Conservation (phyloP, 1,140 invertebrate genomes). For the Pogonus chalceus region DNA sequence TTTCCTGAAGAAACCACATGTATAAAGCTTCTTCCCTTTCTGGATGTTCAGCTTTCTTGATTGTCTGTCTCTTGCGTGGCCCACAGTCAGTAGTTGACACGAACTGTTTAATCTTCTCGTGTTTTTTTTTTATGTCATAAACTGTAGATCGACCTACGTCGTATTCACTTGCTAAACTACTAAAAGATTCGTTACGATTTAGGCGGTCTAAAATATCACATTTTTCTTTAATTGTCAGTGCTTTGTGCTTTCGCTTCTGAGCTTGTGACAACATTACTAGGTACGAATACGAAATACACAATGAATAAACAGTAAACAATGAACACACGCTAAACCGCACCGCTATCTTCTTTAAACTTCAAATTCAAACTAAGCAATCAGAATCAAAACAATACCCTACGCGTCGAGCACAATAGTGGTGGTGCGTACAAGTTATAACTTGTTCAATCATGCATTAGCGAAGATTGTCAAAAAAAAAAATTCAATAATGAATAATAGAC, state of each 20-base stretch:
- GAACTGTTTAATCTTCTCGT: slow-evolving; percentile 25
- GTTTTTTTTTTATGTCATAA: slow-evolving; percentile 18
- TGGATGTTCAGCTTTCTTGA: slow-evolving; percentile 29
- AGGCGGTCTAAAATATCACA: too few species aligned
- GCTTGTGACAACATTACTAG: slow-evolving; percentile 27
- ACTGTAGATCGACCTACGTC: slow-evolving; percentile 19
- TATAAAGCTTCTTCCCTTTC: slow-evolving; percentile 25
- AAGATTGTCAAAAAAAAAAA: too few species aligned
- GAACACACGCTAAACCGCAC: too few species aligned
- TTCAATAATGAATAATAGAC: too few species aligned
- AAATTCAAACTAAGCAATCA: slow-evolving; percentile 24
- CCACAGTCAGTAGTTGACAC: slow-evolving; percentile 26
- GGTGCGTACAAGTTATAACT: too few species aligned
- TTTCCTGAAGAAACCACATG: slow-evolving; percentile 28
- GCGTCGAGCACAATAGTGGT: slow-evolving; percentile 21
- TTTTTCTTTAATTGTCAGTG: slow-evolving; percentile 26
- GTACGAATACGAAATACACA: too few species aligned
- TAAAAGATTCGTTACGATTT: too few species aligned
- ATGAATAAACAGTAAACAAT: slow-evolving; percentile 26
- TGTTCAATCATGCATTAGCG: too few species aligned
- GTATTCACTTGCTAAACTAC: slow-evolving; percentile 16
- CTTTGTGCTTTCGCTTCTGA: slow-evolving; percentile 30
- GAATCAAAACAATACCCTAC: too few species aligned
- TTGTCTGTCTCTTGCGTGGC: slow-evolving; percentile 26
- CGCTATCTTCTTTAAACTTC: slow-evolving; percentile 19